Conservation (phyloP, 2,113 vertebrate species). For the Melierax canorus region DNA sequence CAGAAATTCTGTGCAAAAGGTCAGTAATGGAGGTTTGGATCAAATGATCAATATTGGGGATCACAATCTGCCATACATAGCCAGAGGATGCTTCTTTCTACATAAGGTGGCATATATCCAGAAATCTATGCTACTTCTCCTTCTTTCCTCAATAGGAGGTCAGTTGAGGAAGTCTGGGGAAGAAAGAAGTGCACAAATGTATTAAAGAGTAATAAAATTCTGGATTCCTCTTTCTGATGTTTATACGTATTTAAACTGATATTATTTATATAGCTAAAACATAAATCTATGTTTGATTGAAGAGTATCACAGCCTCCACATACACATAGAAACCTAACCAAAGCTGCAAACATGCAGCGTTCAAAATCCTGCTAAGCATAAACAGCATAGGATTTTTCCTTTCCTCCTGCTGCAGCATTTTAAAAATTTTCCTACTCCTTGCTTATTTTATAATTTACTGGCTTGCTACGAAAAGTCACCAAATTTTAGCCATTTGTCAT, state of each 20-base stretch:
- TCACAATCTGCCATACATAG: neutral
- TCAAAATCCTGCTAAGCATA: neutral
- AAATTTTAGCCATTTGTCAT: neutral
- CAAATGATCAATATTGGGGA: neutral
- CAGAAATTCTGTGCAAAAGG: neutral
- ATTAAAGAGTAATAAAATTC: neutral
- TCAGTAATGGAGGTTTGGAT: neutral
- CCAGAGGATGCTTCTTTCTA: neutral
- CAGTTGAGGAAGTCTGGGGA: neutral
- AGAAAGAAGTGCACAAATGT: neutral
- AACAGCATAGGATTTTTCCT: neutral
- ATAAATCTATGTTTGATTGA: neutral
- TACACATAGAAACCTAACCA: neutral
- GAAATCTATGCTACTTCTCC: neutral
- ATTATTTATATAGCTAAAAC: neutral
- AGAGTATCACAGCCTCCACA: neutral
- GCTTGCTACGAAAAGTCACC: neutral
- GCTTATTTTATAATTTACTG: neutral
- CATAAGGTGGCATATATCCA: neutral
- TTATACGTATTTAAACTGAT: neutral
- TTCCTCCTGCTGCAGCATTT: neutral
- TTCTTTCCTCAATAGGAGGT: neutral
- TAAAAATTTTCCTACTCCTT: neutral
- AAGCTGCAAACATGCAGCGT: neutral
- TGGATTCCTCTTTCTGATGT: neutral